Base-by-base conservation (phyloP, 2,113 vertebrate species). In the Triplophysa dalaica region DNA sequence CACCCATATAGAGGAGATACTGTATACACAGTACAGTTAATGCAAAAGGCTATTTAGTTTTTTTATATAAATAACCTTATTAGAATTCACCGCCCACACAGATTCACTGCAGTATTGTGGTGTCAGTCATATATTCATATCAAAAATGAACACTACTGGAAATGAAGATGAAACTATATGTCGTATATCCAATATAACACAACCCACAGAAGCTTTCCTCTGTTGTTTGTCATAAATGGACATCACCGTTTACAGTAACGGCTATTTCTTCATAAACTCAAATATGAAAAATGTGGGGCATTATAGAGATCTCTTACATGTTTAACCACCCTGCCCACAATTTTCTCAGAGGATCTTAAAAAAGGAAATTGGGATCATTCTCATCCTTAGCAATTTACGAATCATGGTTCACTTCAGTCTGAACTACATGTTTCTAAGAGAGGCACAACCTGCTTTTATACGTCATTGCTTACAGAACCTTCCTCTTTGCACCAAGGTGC, bases 91-190 rank as follows among this genome's bases (percentile, higher is more conserved):
- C 88, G 86, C 76, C 78, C 70, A 82, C 80, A 77, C 81, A 63
- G 69, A 87, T 89, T 90, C 81, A 75, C 78, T 70, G 54, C 82
- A 83, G 87, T 87, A 87, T 86, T 86, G 81, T n/a, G 29, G 63
- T 87, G 90, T 87, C 91, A 89, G 86, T 91, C 90, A 90, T 69
- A 74, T 61, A 26, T 45, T 22, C 81, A 7, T 14, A 14, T 13
- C 4, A 50, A 13, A 14, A 14, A 7, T 38, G 33, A 38, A 38
- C 33, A 38, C 33, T 38, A 38, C 33, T 33, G 33, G 33, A 33
- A 33, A 33, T 38, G 33, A 33, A 7, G 33, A 38, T 38, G 33
- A 38, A 38, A 38, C 33, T 38, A 38, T 38, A 38, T 8, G 33
- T 38, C 33, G 7, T 38, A 7, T 38, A 38, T 38, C 33, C 33